Conservation (phyloP, 2,888 invertebrate species). For the Cantharis lateralis region DNA sequence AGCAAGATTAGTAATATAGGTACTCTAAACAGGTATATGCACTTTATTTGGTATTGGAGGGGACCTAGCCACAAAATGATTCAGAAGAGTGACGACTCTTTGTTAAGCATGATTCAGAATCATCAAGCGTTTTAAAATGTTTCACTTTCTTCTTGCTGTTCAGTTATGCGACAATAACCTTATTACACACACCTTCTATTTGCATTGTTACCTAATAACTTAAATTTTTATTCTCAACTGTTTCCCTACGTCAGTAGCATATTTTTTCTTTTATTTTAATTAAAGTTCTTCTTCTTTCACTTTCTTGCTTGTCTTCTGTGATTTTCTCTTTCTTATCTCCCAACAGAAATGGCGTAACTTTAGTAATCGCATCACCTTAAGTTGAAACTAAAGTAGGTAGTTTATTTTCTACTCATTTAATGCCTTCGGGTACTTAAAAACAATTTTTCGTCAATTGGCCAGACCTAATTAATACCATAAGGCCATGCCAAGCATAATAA, state of each 20-base stretch:
- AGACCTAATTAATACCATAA: too few species aligned
- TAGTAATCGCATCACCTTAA: too few species aligned
- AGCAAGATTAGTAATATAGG: constrained; percentile 34
- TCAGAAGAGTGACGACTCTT: constrained; percentile 30
- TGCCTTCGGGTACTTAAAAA: too few species aligned
- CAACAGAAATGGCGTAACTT: too few species aligned
- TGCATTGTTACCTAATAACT: constrained; percentile 12
- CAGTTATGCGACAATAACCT: constrained; percentile 28
- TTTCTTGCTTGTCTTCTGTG: too few species aligned
- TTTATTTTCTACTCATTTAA: too few species aligned
- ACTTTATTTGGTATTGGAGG: constrained; percentile 34
- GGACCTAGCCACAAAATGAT: constrained; percentile 29
- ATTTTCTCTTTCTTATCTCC: too few species aligned
- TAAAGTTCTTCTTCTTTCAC: neutral
- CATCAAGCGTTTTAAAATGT: constrained; percentile 16
- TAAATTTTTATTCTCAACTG: neutral
- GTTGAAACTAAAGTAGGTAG: too few species aligned
- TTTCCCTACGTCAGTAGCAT: neutral
- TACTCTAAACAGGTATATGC: constrained; percentile 34
- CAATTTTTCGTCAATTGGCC: too few species aligned
- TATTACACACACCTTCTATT: constrained; percentile 13
- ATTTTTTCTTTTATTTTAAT: neutral
- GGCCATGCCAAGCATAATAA: too few species aligned
- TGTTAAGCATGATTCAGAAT: constrained; percentile 23
- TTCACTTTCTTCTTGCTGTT: constrained; percentile 26